Conservation (phyloP, 2,797 vertebrate species). For the Hyperoplus immaculatus region DNA sequence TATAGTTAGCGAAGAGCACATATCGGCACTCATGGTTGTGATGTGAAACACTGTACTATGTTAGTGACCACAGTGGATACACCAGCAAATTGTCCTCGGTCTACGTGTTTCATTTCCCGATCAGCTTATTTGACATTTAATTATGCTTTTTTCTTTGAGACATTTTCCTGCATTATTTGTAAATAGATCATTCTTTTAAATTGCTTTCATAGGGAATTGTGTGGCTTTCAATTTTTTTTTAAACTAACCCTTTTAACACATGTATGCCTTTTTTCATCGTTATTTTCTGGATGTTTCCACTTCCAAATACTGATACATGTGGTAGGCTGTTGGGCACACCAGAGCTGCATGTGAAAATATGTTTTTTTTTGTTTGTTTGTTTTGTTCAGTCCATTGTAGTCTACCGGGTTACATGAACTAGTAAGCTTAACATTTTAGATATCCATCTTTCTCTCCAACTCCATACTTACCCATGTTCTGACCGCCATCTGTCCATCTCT, state of each 20-base stretch:
- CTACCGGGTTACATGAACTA: slow-evolving; percentile 43
- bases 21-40: slow-evolving; percentile 33
- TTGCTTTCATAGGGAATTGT: slow-evolving; percentile 47
- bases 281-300: slow-evolving; percentile 52
- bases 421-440: slow-evolving; percentile 63
- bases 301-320: slow-evolving; percentile 62
- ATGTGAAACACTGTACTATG: slow-evolving; percentile 43
- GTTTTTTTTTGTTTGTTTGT: slow-evolving; percentile 51
- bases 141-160: slow-evolving; percentile 27
- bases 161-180: slow-evolving; percentile 45
- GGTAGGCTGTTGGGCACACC: slow-evolving; percentile 42
- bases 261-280: slow-evolving; percentile 4
- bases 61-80: slow-evolving; percentile 49
- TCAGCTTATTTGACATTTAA: slow-evolving; percentile 26
- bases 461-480: slow-evolving; percentile 50
- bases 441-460: slow-evolving; percentile 40
- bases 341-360: slow-evolving; percentile 64
- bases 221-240: slow-evolving; percentile 17
- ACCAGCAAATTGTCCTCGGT: slow-evolving; percentile 59
- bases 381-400: slow-evolving; percentile 47
- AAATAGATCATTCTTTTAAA: slow-evolving; percentile 53
- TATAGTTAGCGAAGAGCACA: slow-evolving; percentile 22
- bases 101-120: slow-evolving; percentile 14
- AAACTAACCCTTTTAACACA: slow-evolving; percentile 14
- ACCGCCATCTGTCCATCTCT: slow-evolving; percentile 7